Conservation (phyloP, 2,113 vertebrate genomes). For the Xiphias gladius region DNA sequence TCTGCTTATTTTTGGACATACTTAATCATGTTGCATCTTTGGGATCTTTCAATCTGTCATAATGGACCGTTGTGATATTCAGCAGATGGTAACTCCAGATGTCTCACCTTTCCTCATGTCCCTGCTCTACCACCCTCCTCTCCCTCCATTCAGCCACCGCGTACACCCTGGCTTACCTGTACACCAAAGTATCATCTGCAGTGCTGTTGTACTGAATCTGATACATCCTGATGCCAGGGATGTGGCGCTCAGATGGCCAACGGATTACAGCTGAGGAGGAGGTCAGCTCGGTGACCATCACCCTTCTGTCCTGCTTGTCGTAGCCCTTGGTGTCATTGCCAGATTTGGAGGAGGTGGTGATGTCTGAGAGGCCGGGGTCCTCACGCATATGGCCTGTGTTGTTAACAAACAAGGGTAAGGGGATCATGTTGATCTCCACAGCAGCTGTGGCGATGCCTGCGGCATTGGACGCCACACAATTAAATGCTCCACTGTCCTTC, state of each 20-base stretch:
- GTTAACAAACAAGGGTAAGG: constrained; percentile 90
- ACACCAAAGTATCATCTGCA: constrained; percentile 92
- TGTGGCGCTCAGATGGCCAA: constrained; percentile 91
- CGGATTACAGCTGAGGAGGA: constrained; percentile 90
- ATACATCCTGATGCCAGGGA: constrained; percentile 94
- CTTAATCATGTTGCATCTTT: constrained; percentile 56
- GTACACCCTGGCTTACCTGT: constrained; percentile 86
- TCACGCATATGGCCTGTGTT: constrained; percentile 88
- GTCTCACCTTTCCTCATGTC: constrained; percentile 58
- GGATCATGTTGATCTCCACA: constrained; percentile 90
- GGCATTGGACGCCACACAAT: constrained; percentile 94
- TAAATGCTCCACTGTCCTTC: constrained; percentile 92
- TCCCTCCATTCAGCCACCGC: constrained; percentile 6
- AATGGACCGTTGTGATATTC: constrained; percentile 38
- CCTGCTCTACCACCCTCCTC: constrained; percentile 18
- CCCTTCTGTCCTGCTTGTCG: constrained; percentile 86
- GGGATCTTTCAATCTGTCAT: constrained; percentile 47
- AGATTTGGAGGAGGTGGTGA: constrained; percentile 91
- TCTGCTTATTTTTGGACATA: constrained; percentile 43
- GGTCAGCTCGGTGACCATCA: constrained; percentile 88
- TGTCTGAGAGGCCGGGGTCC: constrained; percentile 91
- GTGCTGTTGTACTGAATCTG: constrained; percentile 97
- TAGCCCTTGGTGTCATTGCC: constrained; percentile 89
- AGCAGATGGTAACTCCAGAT: constrained; percentile 77
- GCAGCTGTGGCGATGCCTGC: constrained; percentile 91